Evolutionary conservation across 2,888 invertebrate genomes (phyloP), one percentile per base, ranked within the genome.

Genomic region (Ctenicera cuprea): DNA sequence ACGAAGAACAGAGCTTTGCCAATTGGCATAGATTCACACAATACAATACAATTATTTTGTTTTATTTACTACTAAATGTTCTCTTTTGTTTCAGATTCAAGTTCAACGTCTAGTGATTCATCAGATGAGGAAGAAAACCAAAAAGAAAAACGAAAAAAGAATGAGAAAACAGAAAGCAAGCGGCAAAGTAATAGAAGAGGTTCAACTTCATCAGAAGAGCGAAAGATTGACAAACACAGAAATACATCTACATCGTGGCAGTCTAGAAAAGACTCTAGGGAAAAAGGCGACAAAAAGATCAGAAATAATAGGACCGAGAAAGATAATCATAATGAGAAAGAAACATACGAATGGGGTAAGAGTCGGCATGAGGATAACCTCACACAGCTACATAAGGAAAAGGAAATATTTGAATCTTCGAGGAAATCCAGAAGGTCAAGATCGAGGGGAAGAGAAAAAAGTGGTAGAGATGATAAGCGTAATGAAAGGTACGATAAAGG

Each of bases 311-410:
- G 57, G 8, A 12, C 45, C 37, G 30, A 54, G 61, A 45, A 70
- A 54, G 37, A 68, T 16, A 18, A 65, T 33, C 64, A 75, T 30
- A 76, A 70, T 70, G 76, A 79, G 2, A 78, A 73, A 16, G 69
- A 62, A 57, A 67, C 57, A 22, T 50, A 65, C 9, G 68, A 76
- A 66, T 33, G 30, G 30, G 33, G n/a, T 14, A 54, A 16, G 14
- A 54, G 54, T n/a, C 54, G 63, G 57, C 33, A 45, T 71, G 69
- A 72, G 59, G 22, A 69, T 63, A 45, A 63, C 26, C 9, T 30
- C 11, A 14, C 37, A n/a, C 63, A 63, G 30, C 26, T 45, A 30
- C 67, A 74, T 30, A 77, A 71, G 69, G 76, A 79, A 3, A 78
- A 74, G 16, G 67, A 62, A 54, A 64, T 62, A 30, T 54, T 37